Base-by-base conservation (phyloP, 1,140 invertebrate genomes). In the Drosophila truncata region DNA sequence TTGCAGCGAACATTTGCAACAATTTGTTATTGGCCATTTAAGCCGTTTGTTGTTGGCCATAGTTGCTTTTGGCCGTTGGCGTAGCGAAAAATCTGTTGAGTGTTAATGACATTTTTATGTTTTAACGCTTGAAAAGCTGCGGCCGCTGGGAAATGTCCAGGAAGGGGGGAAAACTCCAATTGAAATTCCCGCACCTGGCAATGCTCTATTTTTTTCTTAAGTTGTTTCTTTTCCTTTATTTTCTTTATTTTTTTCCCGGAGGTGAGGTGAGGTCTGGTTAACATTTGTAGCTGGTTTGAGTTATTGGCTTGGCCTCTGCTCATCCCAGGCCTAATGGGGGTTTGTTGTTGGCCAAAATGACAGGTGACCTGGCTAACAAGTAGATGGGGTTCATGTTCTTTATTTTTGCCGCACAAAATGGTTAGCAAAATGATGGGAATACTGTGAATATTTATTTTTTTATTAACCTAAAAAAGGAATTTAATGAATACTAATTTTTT, bases 61-160 rank as follows among this genome's bases (percentile, higher is more conserved):
- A 49, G 58, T 78, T 61, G 59, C 52, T 55, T 63, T 57, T 65
- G 60, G 69, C 83, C 66, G 66, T 80, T 85, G 79, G 82, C 71
- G 67, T 82, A 78, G 52, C 52, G 64, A 80, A 82, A 87, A 87
- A 87, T 88, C 77, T 88, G 84, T 87, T 87, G 84, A 87, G 85
- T 87, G 84, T 87, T 87, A 84, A 88, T 87, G 84, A 87, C 84
- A 87, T 88, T 87, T 88, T 87, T 87, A 88, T 87, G 84, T 88
- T 87, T 87, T 88, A 84, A 88, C 84, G 77, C 83, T 88, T 88
- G 76, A 87, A 83, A 88, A 80, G 72, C 52, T 80, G 74, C 63
- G 54, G 29, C 50, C 55, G 27, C 33, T 42, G 61, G 55, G 37
- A 44, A 33, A 31, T 60, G 42, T 69, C 63, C 60, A 76, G 71